phyloP scores from a whole-genome alignment of 2,888 invertebrate species.

The Patella caerulea region DNA sequence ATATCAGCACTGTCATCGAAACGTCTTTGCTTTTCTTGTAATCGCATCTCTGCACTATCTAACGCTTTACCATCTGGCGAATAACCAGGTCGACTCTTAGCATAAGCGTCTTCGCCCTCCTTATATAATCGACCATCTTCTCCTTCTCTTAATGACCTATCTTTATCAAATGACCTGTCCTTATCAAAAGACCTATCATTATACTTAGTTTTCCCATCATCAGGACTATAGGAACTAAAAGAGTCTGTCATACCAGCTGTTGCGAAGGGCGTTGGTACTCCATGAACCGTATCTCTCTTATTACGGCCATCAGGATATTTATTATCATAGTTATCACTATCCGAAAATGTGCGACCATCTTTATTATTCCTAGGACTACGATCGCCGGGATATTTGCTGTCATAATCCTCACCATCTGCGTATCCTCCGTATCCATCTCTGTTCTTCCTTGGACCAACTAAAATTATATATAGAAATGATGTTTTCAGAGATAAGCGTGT shows the following conservation, averaged over 20 bases:
- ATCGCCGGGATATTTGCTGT: neutral
- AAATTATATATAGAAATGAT: neutral
- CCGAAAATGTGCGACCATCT: neutral
- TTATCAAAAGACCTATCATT: no score
- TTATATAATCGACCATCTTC: neutral
- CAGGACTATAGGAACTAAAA: neutral
- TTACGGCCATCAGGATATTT: neutral
- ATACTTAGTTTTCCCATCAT: neutral
- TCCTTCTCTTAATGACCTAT: neutral
- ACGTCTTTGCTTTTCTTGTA: neutral
- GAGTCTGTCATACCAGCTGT: neutral
- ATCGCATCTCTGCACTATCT: conserved; percentile 5
- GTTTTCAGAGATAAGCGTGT: no score
- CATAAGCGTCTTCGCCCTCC: neutral
- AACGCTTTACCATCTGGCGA: neutral
- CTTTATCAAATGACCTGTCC: no score
- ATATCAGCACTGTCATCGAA: conserved; percentile 8
- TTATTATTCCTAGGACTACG: neutral
- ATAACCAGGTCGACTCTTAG: neutral
- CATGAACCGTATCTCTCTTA: neutral
- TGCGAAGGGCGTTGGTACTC: neutral
- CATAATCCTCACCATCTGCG: neutral
- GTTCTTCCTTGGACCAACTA: conserved; percentile 5
- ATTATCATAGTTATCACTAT: conserved; percentile 3
- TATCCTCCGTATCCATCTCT: neutral